These are phyloP conservation scores for Blastobasis adustella DNA, from an alignment of 2,888 invertebrate genomes.

Conservation along the genomic window DNA sequence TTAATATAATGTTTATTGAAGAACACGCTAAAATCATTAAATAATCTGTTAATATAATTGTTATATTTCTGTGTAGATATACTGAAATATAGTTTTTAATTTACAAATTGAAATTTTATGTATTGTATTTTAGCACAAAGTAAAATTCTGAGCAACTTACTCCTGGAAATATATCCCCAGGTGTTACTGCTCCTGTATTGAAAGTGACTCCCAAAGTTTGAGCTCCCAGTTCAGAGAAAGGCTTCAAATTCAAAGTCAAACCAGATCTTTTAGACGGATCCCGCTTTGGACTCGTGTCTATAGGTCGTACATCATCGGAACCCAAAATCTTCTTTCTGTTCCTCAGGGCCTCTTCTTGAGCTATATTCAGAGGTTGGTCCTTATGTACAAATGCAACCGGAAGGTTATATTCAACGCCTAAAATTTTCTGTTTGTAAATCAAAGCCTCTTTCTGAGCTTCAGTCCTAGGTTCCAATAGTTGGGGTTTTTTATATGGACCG, in stretches of 20 bases:
- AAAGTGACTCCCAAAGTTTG: constrained; percentile 30
- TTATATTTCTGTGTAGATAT: no score
- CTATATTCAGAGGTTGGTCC: constrained; percentile 45
- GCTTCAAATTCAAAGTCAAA: constrained; percentile 58
- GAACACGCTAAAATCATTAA: not conserved
- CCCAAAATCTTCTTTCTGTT: constrained; percentile 42
- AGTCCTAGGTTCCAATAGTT: constrained; percentile 33
- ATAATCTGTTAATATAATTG: no score
- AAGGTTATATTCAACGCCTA: constrained; percentile 76
- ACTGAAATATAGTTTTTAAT: no score
- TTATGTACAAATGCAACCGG: constrained; percentile 28
- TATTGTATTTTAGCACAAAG: no score
- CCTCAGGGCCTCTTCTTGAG: constrained; percentile 53
- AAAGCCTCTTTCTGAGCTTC: constrained; percentile 76
- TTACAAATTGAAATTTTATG: no score
- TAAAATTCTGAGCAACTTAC: constrained; percentile 29
- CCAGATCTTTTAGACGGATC: constrained; percentile 37
- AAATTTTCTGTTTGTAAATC: constrained; percentile 75
- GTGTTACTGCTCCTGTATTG: constrained; percentile 45
- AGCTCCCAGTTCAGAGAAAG: constrained; percentile 34
- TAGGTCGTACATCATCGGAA: constrained; percentile 24
- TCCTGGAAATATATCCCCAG: constrained; percentile 54
- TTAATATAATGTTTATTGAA: not conserved
- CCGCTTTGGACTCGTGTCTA: constrained; percentile 20
- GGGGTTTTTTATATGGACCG: constrained; percentile 1